Base-by-base conservation (phyloP, 64 coral and sea anemone genomes). In the Hydrozoanthus tunicans region DNA sequence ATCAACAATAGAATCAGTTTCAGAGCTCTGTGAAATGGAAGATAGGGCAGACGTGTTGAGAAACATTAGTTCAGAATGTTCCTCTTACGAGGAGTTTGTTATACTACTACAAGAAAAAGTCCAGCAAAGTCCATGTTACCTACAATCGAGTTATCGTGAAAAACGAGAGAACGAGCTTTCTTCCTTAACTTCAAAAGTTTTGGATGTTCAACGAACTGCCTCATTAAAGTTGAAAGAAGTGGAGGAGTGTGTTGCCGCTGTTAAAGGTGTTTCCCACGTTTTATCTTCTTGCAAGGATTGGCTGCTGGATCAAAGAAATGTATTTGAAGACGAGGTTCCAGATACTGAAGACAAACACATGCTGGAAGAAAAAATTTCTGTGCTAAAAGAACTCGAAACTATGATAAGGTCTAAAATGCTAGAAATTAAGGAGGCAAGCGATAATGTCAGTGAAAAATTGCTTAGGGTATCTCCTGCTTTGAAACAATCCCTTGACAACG, bases 41-140 rank as follows among this genome's bases (percentile, higher is more conserved):
- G 77, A 68, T 12, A 89, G 82, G 65, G 68, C 89, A 20, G 65
- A 97, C 9, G 89, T 82, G n/a, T 80, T 97, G 4, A 83, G 77
- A 77, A 70, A 58, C n/a, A 25, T 97, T 10, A 91, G 68, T 66
- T 71, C 70, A 27, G 90, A 94, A 67, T 91, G 85, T 65, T 72
- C 89, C 11, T 97, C 92, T 1, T 94, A 97, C 14, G 90, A 91
- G 53, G 66, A 81, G 1, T 91, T 93, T 75, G 66, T 96, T 1
- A 79, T 80, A 81, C 76, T 89, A 5, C 80, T 96, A 20, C 79
- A 93, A 73, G 90, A 62, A 56, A 86, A 91, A 71, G 82, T 93
- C 4, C 74, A 91, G 79, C 73, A 86, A 13, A 80, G 85, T 68
- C 23, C 91, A 6, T 55, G 77, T 63, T 68, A 79, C 51, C 52